Evolutionary conservation across 2,888 invertebrate species (phyloP), one percentile per base, ranked within the genome.

Genomic region (Lathronympha strigana): DNA sequence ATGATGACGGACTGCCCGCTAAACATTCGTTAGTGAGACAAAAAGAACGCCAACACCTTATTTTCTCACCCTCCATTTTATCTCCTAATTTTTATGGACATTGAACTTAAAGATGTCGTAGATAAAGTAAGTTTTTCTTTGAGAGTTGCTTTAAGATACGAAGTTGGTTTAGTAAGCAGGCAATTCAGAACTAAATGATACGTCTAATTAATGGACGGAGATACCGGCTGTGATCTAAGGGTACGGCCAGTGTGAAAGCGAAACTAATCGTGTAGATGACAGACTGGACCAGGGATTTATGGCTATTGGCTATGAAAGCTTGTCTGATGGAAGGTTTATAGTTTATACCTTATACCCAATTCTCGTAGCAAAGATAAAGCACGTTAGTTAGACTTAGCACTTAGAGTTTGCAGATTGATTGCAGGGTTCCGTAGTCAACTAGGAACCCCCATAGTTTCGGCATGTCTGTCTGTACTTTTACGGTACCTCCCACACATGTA

Each of bases 161-260:
- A 43, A 28, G n/a, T 31, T 21, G n/a, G 19, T 43, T 57, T 13
- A 57, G 43, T 43, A 57, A 57, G 19, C 57, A 45, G 31, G 43
- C 28, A 31, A 33, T 57, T 63, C 58, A 45, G 61, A 61, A 53
- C 61, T 61, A 58, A 64, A 60, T 64, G 58, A 64, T 64, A 60
- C 64, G 57, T 53, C 58, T 64, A 64, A 64, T 64, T 64, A 64
- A 64, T 64, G 58, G 51, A 51, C 58, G 11, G 58, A 53, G 64
- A 64, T 64, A 64, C 64, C 38, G 64, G 43, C 51, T 58, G 45
- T 60, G 64, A 64, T 64, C 64, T 64, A 60, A 64, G 58, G 64
- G 64, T 60, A 58, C 21, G 64, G 64, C 53, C 51, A 51, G 33
- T 64, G 64, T 60, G 64, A 64, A 64, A 64, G 64, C 64, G 64